Conservation (phyloP, 2,113 vertebrate genomes). For the Oncorhynchus kisutch region DNA sequence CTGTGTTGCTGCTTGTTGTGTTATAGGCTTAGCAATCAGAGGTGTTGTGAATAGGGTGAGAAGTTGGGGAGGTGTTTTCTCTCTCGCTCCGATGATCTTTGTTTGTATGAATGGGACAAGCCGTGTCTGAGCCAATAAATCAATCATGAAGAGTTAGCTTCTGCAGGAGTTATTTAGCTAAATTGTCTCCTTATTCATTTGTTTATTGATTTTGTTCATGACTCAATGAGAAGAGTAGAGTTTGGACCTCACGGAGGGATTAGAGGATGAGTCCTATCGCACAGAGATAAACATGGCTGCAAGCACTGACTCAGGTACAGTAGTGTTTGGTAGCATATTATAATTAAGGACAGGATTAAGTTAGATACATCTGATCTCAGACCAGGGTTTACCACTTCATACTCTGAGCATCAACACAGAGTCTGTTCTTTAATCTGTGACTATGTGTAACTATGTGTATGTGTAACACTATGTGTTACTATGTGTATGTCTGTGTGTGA, state of each 20-base stretch:
- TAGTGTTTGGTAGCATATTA: not conserved
- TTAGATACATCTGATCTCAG: not conserved
- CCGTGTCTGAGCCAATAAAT: not conserved
- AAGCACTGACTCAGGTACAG: not conserved
- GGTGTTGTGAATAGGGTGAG: not conserved
- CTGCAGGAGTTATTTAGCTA: not conserved
- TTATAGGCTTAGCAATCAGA: not conserved
- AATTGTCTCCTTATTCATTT: not conserved
- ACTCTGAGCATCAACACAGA: not conserved
- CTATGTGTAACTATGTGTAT: not conserved
- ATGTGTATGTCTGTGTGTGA: not conserved
- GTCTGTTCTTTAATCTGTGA: not conserved
- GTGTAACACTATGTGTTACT: not conserved
- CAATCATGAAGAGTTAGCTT: not conserved
- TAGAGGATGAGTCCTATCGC: not conserved
- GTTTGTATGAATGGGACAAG: not conserved
- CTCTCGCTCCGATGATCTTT: not conserved
- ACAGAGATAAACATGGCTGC: not conserved
- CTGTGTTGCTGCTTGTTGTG: not conserved
- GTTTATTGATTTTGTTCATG: not conserved
- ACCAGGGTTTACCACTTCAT: not conserved
- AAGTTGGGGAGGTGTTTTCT: not conserved
- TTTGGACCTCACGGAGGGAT: not conserved
- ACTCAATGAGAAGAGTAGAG: not conserved
- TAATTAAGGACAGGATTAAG: not conserved